Percentiles rank a stretch among this genome's conserved stretches.
Conservation (phyloP, 2,888 invertebrate species). For the Cephus rjabovi region DNA sequence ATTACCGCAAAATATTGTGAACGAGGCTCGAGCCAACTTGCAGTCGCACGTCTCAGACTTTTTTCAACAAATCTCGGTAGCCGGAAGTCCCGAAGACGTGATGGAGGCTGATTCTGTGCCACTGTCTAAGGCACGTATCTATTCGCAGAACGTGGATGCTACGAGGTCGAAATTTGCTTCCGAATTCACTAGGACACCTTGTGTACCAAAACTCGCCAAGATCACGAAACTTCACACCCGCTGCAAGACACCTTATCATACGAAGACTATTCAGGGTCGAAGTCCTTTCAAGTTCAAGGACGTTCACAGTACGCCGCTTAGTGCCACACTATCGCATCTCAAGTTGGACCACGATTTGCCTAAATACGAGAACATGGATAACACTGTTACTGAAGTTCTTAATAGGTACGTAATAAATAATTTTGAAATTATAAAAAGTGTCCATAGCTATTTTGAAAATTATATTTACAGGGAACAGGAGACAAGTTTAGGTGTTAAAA, state of each 20-base stretch:
- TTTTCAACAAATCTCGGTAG: slow-evolving; percentile 62
- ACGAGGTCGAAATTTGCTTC: slow-evolving; percentile 32
- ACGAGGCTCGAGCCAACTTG: slow-evolving; percentile 58
- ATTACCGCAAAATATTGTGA: slow-evolving; percentile 57
- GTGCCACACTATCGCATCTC: slow-evolving; percentile 51
- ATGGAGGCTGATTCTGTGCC: slow-evolving; percentile 61
- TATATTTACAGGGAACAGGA: slow-evolving; percentile 48
- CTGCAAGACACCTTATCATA: slow-evolving; percentile 56
- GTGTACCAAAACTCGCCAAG: slow-evolving; percentile 55
- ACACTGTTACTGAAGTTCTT: slow-evolving; percentile 55
- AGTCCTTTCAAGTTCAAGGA: slow-evolving; percentile 43
- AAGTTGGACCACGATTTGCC: slow-evolving; percentile 57
- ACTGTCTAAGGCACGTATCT: slow-evolving; percentile 37
- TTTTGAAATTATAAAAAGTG: background rate
- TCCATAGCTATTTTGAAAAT: background rate
- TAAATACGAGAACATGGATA: slow-evolving; percentile 57
- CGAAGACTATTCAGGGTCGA: slow-evolving; percentile 36
- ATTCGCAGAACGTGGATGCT: slow-evolving; percentile 38
- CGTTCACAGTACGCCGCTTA: slow-evolving; percentile 52
- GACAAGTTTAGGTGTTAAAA: slow-evolving; percentile 43
- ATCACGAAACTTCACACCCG: slow-evolving; percentile 56
- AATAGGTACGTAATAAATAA: slow-evolving; percentile 42
- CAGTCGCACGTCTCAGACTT: slow-evolving; percentile 64
- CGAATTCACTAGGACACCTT: slow-evolving; percentile 36
- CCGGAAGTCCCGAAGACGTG: slow-evolving; percentile 63